Percentiles rank a stretch among this genome's conserved stretches.
Evolutionary conservation across 2,888 invertebrate genomes (phyloP).

Genomic region (Drosophila prostipennis): DNA sequence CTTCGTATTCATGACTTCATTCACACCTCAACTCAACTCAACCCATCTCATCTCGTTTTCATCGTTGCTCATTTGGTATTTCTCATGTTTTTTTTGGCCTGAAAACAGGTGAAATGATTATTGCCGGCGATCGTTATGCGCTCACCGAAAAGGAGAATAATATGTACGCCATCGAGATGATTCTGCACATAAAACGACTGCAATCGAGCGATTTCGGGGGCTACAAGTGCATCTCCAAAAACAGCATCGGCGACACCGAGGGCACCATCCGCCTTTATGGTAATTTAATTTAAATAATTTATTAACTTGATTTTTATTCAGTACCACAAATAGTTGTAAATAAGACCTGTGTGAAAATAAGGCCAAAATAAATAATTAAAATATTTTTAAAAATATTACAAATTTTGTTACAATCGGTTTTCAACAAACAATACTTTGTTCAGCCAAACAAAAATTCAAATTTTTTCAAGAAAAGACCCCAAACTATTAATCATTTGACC

Average conservation of each 20-base stretch:
- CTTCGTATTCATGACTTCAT: constrained; percentile 49
- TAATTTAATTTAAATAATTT: constrained; percentile 82
- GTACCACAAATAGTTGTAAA: too few relatives aligned
- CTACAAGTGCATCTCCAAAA: constrained; percentile 96
- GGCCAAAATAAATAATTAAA: too few relatives aligned
- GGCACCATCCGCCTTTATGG: constrained; percentile 95
- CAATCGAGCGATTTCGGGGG: constrained; percentile 92
- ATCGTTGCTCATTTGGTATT: constrained; percentile 28
- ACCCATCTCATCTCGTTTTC: constrained; percentile 23
- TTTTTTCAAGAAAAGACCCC: too few relatives aligned
- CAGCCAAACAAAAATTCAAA: too few relatives aligned
- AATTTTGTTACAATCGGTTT: too few relatives aligned
- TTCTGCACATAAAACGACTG: constrained; percentile 90
- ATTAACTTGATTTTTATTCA: too few relatives aligned
- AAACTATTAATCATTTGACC: too few relatives aligned
- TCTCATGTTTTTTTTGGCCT: not conserved
- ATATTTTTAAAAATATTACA: too few relatives aligned
- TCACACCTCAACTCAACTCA: constrained; percentile 30
- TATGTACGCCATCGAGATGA: constrained; percentile 94
- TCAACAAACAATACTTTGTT: too few relatives aligned
- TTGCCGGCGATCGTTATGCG: constrained; percentile 92
- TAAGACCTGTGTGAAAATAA: too few relatives aligned
- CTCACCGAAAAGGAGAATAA: constrained; percentile 92
- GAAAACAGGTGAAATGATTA: constrained; percentile 93
- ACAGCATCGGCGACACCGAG: constrained; percentile 95